Conservation (phyloP, 1,140 invertebrate species). For the Eurosta solidaginis region DNA sequence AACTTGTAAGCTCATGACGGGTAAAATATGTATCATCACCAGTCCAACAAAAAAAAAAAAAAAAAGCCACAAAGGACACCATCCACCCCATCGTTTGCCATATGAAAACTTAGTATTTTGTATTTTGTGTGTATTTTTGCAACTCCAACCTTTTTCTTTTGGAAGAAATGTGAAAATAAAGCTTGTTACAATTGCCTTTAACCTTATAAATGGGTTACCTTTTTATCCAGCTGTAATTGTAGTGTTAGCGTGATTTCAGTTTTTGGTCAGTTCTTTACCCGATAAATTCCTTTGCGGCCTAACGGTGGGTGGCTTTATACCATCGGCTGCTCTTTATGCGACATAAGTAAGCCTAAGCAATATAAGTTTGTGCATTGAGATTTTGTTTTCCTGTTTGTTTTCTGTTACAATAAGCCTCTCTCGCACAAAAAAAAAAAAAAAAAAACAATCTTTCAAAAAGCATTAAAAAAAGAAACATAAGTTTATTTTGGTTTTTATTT, state of each 20-base stretch:
- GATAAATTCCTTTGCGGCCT: background rate
- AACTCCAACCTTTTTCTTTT: background rate
- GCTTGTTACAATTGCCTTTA: background rate
- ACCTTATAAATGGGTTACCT: background rate
- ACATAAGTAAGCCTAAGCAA: background rate
- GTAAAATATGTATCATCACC: too few species aligned
- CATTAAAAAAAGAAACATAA: constrained; percentile 4
- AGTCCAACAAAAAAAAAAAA: too few species aligned
- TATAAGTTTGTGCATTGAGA: background rate
- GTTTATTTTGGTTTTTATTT: background rate
- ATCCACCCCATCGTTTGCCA: too few species aligned
- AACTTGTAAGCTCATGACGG: too few species aligned
- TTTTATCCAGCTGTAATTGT: background rate
- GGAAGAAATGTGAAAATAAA: background rate
- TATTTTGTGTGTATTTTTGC: background rate
- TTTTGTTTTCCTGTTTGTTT: background rate
- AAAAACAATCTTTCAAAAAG: background rate
- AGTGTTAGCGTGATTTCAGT: background rate
- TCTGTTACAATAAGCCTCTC: background rate
- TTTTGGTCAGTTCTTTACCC: background rate
- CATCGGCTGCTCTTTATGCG: background rate
- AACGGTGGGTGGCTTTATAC: too few species aligned
- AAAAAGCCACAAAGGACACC: too few species aligned
- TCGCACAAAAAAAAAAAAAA: background rate
- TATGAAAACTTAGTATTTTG: too few species aligned